These are phyloP conservation scores for Lasioglossum morio DNA, from an alignment of 2,888 invertebrate genomes.

Conservation along the genomic window DNA sequence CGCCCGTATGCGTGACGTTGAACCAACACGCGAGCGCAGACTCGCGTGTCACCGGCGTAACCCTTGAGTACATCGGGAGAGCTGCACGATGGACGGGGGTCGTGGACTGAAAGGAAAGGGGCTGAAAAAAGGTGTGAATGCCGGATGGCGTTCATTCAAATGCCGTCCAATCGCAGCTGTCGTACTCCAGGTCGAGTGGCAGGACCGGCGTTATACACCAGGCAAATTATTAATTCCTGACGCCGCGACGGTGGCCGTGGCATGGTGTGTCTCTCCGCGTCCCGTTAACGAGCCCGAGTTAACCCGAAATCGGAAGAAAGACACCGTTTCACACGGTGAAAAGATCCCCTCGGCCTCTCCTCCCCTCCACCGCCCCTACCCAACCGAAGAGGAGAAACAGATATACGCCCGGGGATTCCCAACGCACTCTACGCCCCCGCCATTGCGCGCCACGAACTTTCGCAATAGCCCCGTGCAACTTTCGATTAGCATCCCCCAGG, in stretches of 20 bases:
- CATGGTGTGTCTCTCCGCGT: conserved; percentile 5
- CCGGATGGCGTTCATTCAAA: conserved; percentile 76
- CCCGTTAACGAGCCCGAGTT: conserved; percentile 30
- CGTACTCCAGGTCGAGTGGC: conserved; percentile 55
- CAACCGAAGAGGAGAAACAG: not conserved
- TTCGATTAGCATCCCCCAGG: conserved; percentile 6
- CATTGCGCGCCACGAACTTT: not conserved
- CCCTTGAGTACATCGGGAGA: conserved; percentile 51
- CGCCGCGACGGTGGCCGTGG: not conserved
- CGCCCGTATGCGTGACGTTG: conserved; percentile 39
- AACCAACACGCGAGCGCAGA: conserved; percentile 36
- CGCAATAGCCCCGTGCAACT: conserved; percentile 6
- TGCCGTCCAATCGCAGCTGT: conserved; percentile 63
- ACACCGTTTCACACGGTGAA: not conserved
- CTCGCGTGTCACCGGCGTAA: conserved; percentile 67
- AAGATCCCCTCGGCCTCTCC: not conserved
- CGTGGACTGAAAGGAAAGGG: conserved; percentile 56
- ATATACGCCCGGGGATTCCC: not conserved
- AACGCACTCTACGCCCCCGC: not conserved
- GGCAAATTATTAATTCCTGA: conserved; percentile 45
- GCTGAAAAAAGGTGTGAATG: conserved; percentile 73
- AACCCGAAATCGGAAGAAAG: conserved; percentile 30
- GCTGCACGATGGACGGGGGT: conserved; percentile 57
- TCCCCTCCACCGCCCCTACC: not conserved
- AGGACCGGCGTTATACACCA: conserved; percentile 35